Percentiles rank a stretch among this genome's conserved stretches.
Conservation (phyloP, 2,797 vertebrate species). For the Gephyroberyx darwinii region DNA sequence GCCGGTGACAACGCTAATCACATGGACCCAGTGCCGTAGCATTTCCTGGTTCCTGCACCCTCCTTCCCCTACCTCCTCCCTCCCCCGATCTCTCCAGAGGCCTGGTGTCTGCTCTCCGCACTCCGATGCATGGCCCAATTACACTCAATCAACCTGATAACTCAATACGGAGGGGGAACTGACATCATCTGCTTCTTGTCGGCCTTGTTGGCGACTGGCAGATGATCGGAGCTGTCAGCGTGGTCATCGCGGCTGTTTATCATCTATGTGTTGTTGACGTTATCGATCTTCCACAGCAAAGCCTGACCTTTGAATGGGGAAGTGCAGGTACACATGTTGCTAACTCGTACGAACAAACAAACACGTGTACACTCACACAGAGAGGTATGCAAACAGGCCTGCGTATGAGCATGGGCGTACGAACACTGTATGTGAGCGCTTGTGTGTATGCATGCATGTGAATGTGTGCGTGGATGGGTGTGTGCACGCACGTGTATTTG, state of each 20-base stretch:
- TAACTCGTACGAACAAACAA: not conserved
- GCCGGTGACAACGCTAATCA: slow-evolving; percentile 55
- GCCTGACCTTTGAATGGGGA: slow-evolving; percentile 8
- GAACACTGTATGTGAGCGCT: not conserved
- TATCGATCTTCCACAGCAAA: slow-evolving; percentile 24
- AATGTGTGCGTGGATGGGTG: not conserved
- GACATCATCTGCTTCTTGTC: slow-evolving; percentile 74
- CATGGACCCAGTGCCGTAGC: slow-evolving; percentile 44
- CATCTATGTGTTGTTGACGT: slow-evolving; percentile 27
- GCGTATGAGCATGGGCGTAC: not conserved
- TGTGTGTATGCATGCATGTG: no score
- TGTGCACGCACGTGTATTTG: not conserved
- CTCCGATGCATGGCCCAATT: slow-evolving; percentile 77
- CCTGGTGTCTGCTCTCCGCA: slow-evolving; percentile 61
- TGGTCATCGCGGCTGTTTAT: slow-evolving; percentile 41
- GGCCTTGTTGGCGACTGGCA: slow-evolving; percentile 65
- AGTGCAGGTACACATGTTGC: not conserved
- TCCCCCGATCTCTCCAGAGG: slow-evolving; percentile 61
- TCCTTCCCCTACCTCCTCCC: slow-evolving; percentile 32
- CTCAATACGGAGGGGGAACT: slow-evolving; percentile 72
- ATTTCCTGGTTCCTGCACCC: slow-evolving; percentile 66
- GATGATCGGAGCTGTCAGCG: slow-evolving; percentile 66
- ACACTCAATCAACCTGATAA: slow-evolving; percentile 76
- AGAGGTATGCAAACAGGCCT: not conserved
- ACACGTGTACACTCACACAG: not conserved